Base-by-base conservation (phyloP, 2,797 vertebrate genomes). In the Ciconia nigra region DNA sequence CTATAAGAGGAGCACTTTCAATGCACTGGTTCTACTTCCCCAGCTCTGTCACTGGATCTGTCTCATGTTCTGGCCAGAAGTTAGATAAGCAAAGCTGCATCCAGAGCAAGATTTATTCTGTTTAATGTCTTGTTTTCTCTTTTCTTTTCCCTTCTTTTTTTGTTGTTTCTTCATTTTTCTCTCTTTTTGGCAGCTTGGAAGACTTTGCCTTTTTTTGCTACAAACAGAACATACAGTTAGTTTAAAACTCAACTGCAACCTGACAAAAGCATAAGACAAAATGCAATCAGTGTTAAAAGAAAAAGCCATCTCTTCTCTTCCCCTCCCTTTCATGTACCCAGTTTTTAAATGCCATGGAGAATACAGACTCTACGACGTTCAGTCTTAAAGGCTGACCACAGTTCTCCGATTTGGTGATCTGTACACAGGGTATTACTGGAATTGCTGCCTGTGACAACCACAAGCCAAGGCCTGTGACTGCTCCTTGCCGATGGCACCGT, bases 161-260 rank as follows among this genome's bases (percentile, higher is more conserved):
- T 57, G 98, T 98, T 88, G 98, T 98, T 91, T 98, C 98, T 63
- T 98, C 98, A 4, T 97, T 97, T 97, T 98, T 99, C 95, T 98
- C 98, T 95, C 98, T 98, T 93, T 98, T 99, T 77, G 98, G 63
- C 73, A 96, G 94, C 96, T 99, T 99, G 81, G 98, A 97, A 89
- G 98, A 81, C 98, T 99, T 99, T 6, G 72, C 91, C 94, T 99
- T 99, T 98, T 99, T 99, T 97, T 99, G 99, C 98, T 99, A 92
- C 15, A 59, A 96, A 74, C 5, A 92, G 52, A 96, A 85, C 3
- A 94, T 1, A 82, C 7, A 62, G 8, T 26, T 3, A 76, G 22
- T 83, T 96, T 82, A 70, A 79, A 89, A 91, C 78, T 37, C 54
- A 83, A 13, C n/a, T 39, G 41, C n/a, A 72, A 16, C 35, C 31